Percentiles rank a stretch among this genome's conserved stretches.
phyloP scores from a whole-genome alignment of 2,797 vertebrate genomes.

The Helarctos malayanus region DNA sequence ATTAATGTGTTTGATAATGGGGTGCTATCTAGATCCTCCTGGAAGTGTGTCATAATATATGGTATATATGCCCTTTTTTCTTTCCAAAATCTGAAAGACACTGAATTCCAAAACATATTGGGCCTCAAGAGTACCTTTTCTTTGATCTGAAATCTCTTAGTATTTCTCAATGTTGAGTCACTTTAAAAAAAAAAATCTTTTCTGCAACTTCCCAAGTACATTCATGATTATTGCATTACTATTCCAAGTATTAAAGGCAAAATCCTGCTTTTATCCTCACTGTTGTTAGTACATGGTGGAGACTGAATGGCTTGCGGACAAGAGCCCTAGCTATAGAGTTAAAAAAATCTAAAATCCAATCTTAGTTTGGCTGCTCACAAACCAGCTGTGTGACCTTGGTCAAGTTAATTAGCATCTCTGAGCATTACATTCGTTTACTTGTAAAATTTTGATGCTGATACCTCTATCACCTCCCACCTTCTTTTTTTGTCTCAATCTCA shows the following conservation, averaged over 20 bases:
- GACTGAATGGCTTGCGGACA: neutral
- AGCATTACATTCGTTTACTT: neutral
- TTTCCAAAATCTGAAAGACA: neutral
- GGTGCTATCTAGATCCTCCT: neutral
- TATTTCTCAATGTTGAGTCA: slow-evolving; percentile 5
- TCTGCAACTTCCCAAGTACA: neutral
- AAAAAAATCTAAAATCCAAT: neutral
- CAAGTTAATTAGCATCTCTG: neutral
- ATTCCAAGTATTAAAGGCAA: slow-evolving; percentile 14
- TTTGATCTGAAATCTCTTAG: slow-evolving; percentile 22
- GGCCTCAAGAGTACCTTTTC: neutral
- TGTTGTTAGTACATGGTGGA: neutral
- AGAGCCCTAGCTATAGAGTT: neutral
- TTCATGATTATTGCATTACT: slow-evolving; percentile 3
- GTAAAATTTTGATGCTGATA: neutral
- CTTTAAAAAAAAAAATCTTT: neutral
- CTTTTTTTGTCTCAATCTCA: neutral
- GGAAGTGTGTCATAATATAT: neutral
- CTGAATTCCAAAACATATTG: neutral
- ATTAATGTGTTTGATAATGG: neutral
- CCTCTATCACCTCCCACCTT: neutral
- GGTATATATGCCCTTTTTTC: neutral
- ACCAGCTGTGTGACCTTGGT: neutral
- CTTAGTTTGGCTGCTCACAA: neutral
- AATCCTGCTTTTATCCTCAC: neutral